phyloP scores from a whole-genome alignment of 2,797 vertebrate genomes.

The Distichodus sexfasciatus region DNA sequence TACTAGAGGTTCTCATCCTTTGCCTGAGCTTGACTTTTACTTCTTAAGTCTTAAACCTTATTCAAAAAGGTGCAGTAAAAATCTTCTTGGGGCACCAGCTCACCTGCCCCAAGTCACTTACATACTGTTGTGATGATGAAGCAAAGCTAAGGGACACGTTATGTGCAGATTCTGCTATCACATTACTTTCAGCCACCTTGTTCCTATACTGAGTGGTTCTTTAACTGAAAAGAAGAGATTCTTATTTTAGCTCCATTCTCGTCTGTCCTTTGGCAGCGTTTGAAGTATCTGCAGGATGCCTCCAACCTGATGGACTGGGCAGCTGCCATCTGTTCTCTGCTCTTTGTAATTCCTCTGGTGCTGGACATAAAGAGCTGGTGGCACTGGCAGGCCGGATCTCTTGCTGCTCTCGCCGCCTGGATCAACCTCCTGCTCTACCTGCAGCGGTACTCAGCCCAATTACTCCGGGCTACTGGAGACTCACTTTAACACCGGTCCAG shows the following conservation, averaged over 20 bases:
- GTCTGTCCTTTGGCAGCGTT: conserved; percentile 61
- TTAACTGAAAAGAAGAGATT: neutral
- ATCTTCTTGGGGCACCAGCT: too few relatives aligned
- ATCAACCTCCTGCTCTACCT: conserved; percentile 85
- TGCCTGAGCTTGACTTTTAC: too few relatives aligned
- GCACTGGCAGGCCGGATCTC: conserved; percentile 81
- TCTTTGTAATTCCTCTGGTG: conserved; percentile 81
- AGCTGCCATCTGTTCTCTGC: conserved; percentile 75
- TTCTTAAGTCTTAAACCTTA: neutral
- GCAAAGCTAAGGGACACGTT: too few relatives aligned
- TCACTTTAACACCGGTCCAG: neutral
- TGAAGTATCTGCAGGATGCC: conserved; percentile 74
- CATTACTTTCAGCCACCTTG: too few relatives aligned
- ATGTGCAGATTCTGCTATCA: too few relatives aligned
- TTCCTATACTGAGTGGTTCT: too few relatives aligned
- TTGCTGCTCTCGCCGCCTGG: conserved; percentile 80
- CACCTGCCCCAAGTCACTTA: too few relatives aligned
- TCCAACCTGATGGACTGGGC: conserved; percentile 78
- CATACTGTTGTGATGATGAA: too few relatives aligned
- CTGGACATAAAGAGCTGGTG: conserved; percentile 59
- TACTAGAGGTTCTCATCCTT: too few relatives aligned
- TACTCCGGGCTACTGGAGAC: neutral
- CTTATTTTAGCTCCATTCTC: neutral
- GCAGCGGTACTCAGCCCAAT: conserved; percentile 70
- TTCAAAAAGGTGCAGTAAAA: too few relatives aligned